A percentile compares a stretch with the other conserved stretches of the same genome.
phyloP scores from a whole-genome alignment of 1,140 invertebrate genomes.

The Drosophila lacteicornis region DNA sequence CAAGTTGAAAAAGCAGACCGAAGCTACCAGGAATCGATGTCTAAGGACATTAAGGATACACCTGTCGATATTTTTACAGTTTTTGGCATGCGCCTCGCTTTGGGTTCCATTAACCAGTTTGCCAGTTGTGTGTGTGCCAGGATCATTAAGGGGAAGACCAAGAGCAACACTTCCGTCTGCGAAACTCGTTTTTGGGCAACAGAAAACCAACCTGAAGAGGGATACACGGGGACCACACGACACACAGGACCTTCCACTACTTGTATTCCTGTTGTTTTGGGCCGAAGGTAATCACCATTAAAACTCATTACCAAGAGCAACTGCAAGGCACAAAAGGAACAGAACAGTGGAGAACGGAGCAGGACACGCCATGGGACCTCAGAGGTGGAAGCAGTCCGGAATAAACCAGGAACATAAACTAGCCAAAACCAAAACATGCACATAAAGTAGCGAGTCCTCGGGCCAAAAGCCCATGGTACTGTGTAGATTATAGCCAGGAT shows the following conservation, averaged over 20 bases:
- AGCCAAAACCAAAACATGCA: constrained; percentile 34
- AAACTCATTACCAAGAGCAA: constrained; percentile 78
- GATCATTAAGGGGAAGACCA: constrained; percentile 41
- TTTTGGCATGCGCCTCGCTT: constrained; percentile 69
- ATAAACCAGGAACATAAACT: constrained; percentile 24
- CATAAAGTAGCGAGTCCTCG: neutral
- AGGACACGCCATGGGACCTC: constrained; percentile 44
- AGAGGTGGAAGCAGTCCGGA: constrained; percentile 4
- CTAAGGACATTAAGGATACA: constrained; percentile 80
- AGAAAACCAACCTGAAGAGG: neutral
- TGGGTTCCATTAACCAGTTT: constrained; percentile 52
- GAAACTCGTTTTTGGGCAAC: constrained; percentile 41
- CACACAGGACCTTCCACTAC: constrained; percentile 40
- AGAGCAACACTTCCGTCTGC: constrained; percentile 52
- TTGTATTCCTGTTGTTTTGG: constrained; percentile 42
- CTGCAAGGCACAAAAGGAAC: constrained; percentile 29
- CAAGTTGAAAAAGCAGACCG: constrained; percentile 19
- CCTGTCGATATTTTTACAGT: constrained; percentile 82
- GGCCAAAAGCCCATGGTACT: neutral
- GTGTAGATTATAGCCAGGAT: neutral
- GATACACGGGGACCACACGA: constrained; percentile 25
- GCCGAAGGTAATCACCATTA: constrained; percentile 75
- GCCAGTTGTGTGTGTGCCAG: constrained; percentile 33
- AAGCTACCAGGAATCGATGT: constrained; percentile 62
- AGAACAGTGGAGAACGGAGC: constrained; percentile 16